Base-by-base conservation (phyloP, 2,113 vertebrate genomes). In the Neogobius melanostomus region DNA sequence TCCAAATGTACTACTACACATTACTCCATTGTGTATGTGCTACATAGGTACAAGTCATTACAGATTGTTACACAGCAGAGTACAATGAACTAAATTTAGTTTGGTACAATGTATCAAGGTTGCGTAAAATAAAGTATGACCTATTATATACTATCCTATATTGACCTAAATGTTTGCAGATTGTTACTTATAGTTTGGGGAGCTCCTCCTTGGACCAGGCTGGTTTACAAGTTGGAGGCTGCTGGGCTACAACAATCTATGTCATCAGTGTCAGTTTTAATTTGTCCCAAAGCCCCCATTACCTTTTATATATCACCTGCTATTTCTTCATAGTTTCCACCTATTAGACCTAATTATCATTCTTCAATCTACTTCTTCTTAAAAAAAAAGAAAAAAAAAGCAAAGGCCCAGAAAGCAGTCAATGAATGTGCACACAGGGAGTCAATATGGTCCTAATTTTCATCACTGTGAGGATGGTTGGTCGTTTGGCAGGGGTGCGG, bases 301-400 rank as follows among this genome's bases (percentile, higher is more conserved):
- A 36, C 28, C 28, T 36, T 36, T 28, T 28, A 74, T 82, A 72
- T 82, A 70, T 85, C 82, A 75, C 74, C 87, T 90, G 85, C 85
- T 75, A 72, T 89, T 53, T 90, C 83, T 83, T 89, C 89, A 89
- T 80, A 84, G 74, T 86, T 48, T 91, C 91, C 87, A 84, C 80
- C 77, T 83, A 91, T 89, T 91, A 91, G 83, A 69, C 59, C 82
- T 90, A 89, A 93, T 92, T 92, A 92, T 91, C 91, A 88, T 92
- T 91, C 89, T 90, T 92, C 83, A 92, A 90, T 90, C 90, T 91
- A 90, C 85, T 90, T 90, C 87, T 89, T 88, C 85, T 91, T 90
- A 89, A 87, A 89, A 79, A 80, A 28, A n/a, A 21, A 21, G 2
- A 21, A 21, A 21, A 21, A 2, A 21, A 21, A 21, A 21, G 21